These are phyloP conservation scores for Diploscapter pachys DNA, from an alignment of 1,140 invertebrate species.

Conservation along the genomic window DNA sequence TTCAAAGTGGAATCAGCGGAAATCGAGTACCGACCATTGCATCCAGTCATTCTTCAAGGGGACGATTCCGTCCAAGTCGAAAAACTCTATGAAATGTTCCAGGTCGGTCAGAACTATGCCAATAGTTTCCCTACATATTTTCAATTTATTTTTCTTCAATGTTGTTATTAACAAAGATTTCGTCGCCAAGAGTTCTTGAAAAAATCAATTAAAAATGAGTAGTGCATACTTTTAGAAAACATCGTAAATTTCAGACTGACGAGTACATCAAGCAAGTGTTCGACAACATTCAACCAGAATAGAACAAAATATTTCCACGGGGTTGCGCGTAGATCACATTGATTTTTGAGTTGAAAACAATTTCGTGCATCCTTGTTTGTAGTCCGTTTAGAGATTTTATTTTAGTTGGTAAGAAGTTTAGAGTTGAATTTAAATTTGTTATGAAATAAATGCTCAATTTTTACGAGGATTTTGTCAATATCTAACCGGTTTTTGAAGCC, in stretches of 20 bases:
- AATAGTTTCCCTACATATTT: neutral
- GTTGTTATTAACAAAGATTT: neutral
- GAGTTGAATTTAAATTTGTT: too few species aligned
- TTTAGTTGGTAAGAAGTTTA: too few species aligned
- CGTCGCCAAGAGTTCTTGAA: neutral
- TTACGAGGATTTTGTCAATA: too few species aligned
- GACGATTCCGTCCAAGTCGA: conserved; percentile 37
- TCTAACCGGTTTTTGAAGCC: too few species aligned
- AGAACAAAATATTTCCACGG: neutral
- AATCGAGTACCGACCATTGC: conserved; percentile 35
- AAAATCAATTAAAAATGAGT: too few species aligned
- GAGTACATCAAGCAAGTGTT: conserved; percentile 48
- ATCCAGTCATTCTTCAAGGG: conserved; percentile 37
- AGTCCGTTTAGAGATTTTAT: too few species aligned
- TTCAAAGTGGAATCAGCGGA: conserved; percentile 41
- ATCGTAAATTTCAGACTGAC: conserved; percentile 32
- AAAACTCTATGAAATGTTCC: conserved; percentile 45
- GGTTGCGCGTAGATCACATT: too few species aligned
- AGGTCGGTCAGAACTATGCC: conserved; percentile 37
- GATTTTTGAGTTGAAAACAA: too few species aligned
- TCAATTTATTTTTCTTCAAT: neutral
- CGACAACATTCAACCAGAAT: conserved; percentile 44
- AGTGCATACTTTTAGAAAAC: neutral
- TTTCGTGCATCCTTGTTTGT: too few species aligned
- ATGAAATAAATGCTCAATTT: too few species aligned